Percentiles rank a stretch among this genome's conserved stretches.
Evolutionary conservation across 2,797 vertebrate species (phyloP).

Genomic region (Cynopterus sphinx): DNA sequence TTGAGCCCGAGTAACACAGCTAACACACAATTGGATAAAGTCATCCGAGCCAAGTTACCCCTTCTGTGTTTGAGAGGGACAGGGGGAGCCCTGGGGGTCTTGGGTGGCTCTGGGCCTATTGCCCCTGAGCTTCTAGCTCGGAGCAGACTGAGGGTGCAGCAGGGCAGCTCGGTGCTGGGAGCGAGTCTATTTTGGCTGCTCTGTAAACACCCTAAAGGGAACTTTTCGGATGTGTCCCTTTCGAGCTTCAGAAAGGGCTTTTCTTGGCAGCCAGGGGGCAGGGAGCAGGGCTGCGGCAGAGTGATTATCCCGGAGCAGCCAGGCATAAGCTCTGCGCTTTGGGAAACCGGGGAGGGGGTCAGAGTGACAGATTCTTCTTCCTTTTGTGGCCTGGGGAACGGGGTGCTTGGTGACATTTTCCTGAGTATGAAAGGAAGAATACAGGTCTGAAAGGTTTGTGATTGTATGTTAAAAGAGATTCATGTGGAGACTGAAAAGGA

Average conservation of each 20-base stretch:
- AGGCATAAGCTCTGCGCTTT: neutral
- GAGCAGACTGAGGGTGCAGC: neutral
- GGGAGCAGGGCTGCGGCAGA: neutral
- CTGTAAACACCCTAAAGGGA: neutral
- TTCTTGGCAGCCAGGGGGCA: slow-evolving; percentile 45
- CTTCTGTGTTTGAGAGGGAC: neutral
- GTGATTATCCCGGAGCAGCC: slow-evolving; percentile 28
- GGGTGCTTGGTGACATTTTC: neutral
- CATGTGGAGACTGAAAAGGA: neutral
- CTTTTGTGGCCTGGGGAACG: neutral
- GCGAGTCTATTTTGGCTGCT: neutral
- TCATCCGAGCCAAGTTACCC: neutral
- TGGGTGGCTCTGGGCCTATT: neutral
- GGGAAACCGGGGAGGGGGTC: neutral
- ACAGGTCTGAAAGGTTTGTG: neutral
- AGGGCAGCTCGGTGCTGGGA: neutral
- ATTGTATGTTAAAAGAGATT: slow-evolving; percentile 42
- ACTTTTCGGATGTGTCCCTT: neutral
- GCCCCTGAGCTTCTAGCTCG: neutral
- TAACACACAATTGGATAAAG: neutral
- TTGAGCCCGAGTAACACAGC: slow-evolving; percentile 27
- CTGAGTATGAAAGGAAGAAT: neutral
- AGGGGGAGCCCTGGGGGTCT: neutral
- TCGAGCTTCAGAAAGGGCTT: slow-evolving; percentile 40
- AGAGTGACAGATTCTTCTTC: slow-evolving; percentile 33